Conservation (phyloP, 2,113 vertebrate genomes). For the Saguinus midas region DNA sequence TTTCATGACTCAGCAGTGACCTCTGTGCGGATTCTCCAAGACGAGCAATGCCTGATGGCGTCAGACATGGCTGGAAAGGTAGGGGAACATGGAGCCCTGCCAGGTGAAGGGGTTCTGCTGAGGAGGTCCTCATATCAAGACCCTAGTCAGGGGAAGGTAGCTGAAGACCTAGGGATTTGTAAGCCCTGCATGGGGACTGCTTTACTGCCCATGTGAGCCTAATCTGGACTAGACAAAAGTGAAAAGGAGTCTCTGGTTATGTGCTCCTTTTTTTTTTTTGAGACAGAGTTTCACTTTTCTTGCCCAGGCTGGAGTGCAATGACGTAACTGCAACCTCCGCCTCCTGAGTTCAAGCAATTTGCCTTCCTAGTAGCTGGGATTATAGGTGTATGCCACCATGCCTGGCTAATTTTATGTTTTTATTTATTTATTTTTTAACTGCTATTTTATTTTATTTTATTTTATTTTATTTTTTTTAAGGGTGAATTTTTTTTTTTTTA, state of each 20-base stretch:
- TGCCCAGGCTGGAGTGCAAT: no score
- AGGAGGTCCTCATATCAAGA: not conserved
- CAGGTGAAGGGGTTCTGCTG: not conserved
- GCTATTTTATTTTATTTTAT: no score
- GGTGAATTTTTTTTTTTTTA: no score
- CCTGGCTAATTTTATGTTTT: no score
- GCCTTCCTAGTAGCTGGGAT: no score
- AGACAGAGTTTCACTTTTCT: no score
- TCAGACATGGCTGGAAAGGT: constrained; percentile 98
- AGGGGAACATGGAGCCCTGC: not conserved
- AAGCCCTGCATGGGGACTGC: not conserved
- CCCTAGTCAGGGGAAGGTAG: not conserved
- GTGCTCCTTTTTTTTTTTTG: not conserved
- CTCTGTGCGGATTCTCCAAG: constrained; percentile 89
- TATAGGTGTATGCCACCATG: no score
- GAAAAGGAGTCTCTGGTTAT: not conserved
- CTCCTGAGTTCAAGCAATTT: no score
- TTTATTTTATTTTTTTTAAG: no score
- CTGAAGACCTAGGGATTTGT: not conserved
- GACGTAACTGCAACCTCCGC: no score
- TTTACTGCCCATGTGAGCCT: not conserved
- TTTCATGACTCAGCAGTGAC: constrained; percentile 93
- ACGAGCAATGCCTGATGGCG: constrained; percentile 92
- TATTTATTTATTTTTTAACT: no score
- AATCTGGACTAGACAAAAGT: not conserved